Conservation (phyloP, 1,140 invertebrate genomes). For the Macrocentrus cingulum region DNA sequence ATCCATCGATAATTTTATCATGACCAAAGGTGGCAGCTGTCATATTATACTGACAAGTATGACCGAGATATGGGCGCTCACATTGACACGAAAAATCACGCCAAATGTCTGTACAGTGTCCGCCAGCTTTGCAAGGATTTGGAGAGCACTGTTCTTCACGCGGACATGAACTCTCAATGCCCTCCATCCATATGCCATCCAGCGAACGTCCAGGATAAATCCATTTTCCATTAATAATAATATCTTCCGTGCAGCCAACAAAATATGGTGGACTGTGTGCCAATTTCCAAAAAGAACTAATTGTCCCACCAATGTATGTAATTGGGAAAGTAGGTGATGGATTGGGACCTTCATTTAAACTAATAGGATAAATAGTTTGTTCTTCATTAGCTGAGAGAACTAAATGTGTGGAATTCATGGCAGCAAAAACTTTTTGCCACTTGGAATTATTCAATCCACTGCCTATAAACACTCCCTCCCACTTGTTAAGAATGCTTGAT, state of each 20-base stretch:
- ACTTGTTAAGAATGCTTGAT: constrained; percentile 83
- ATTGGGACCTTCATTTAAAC: constrained; percentile 72
- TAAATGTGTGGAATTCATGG: constrained; percentile 82
- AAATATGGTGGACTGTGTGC: constrained; percentile 74
- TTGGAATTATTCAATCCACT: constrained; percentile 79
- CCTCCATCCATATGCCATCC: constrained; percentile 54
- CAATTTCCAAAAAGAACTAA: constrained; percentile 66
- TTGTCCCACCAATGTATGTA: constrained; percentile 77
- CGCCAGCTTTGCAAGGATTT: constrained; percentile 84
- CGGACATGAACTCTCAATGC: constrained; percentile 72
- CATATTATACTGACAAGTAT: constrained; percentile 85
- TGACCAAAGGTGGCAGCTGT: constrained; percentile 89
- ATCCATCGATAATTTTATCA: constrained; percentile 74
- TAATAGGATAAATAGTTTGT: constrained; percentile 85
- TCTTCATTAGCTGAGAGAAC: constrained; percentile 84
- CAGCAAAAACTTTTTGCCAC: constrained; percentile 87
- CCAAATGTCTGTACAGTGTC: constrained; percentile 88
- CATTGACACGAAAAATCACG: constrained; percentile 83
- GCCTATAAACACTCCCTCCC: constrained; percentile 85
- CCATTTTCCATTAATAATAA: constrained; percentile 82
- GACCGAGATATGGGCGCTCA: constrained; percentile 81
- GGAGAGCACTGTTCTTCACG: constrained; percentile 78
- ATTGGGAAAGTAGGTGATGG: constrained; percentile 74
- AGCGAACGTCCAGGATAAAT: constrained; percentile 38
- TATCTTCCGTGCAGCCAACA: constrained; percentile 90